A percentile compares a stretch with the other conserved stretches of the same genome.
Evolutionary conservation across 2,888 invertebrate species (phyloP).

Genomic region (Ptilodon capucinus): DNA sequence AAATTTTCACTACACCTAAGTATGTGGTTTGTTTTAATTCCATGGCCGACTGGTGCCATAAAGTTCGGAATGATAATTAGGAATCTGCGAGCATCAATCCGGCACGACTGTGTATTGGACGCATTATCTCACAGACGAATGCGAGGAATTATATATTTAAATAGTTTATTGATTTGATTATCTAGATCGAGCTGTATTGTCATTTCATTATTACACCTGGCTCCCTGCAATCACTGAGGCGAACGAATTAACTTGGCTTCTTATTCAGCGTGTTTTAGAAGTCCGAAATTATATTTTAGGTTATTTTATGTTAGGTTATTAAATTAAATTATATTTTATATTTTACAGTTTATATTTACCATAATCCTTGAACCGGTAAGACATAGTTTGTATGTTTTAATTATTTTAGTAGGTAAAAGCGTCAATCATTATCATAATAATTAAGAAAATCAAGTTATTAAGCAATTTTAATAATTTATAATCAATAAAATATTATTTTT

Average conservation of each 20-base stretch:
- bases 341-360: too few relatives aligned
- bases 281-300: too few relatives aligned
- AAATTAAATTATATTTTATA: too few relatives aligned
- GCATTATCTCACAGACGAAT: neutral
- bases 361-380: too few relatives aligned
- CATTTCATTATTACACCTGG: too few relatives aligned
- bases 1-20: constrained; percentile 2
- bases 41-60: constrained; percentile 53
- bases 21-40: constrained; percentile 37
- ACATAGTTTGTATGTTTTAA: too few relatives aligned
- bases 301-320: too few relatives aligned
- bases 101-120: constrained; percentile 15
- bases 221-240: too few relatives aligned
- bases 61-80: constrained; percentile 48
- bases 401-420: neutral
- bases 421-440: constrained; percentile 2
- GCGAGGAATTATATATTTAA: neutral
- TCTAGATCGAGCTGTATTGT: neutral
- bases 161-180: neutral
- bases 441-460: constrained; percentile 8
- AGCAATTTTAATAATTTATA: constrained; percentile 13
- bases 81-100: constrained; percentile 42
- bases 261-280: too few relatives aligned
- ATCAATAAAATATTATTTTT: constrained; percentile 9
- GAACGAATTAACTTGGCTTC: too few relatives aligned